A percentile compares a stretch with the other conserved stretches of the same genome.
Conservation (phyloP, 2,113 vertebrate species). For the Panthera leo region DNA sequence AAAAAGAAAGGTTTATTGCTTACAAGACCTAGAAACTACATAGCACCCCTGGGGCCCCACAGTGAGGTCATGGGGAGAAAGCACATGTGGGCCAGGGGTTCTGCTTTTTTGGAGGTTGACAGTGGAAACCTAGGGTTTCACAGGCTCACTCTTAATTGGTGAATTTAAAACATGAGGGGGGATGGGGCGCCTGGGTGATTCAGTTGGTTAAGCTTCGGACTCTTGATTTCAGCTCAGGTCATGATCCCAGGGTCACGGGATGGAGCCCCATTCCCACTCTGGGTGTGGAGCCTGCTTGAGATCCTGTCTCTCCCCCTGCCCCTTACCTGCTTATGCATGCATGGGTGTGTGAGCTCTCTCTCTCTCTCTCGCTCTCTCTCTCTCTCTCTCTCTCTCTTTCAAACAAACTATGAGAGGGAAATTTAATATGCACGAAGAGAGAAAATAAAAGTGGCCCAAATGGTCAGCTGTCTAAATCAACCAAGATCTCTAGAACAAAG, state of each 20-base stretch:
- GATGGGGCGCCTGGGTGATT: neutral
- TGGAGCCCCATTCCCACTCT: too few relatives aligned
- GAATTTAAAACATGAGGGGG: neutral
- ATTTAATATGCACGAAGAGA: neutral
- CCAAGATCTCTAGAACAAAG: neutral
- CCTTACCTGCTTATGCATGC: too few relatives aligned
- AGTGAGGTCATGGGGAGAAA: neutral
- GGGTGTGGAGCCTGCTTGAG: too few relatives aligned
- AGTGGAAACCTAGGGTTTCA: neutral
- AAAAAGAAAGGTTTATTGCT: neutral
- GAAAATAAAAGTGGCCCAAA: neutral
- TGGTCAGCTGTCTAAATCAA: neutral
- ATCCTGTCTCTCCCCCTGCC: too few relatives aligned
- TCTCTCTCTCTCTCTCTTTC: too few relatives aligned
- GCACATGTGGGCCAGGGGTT: neutral
- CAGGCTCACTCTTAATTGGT: neutral
- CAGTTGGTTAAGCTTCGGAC: too few relatives aligned
- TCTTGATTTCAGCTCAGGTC: too few relatives aligned
- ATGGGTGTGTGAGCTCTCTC: too few relatives aligned
- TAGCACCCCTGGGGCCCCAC: neutral
- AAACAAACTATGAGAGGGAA: neutral
- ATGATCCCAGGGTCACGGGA: too few relatives aligned
- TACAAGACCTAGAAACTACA: neutral
- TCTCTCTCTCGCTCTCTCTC: too few relatives aligned
- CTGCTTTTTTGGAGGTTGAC: neutral